phyloP scores from a whole-genome alignment of 2,888 invertebrate genomes.

The Thera britannica region DNA sequence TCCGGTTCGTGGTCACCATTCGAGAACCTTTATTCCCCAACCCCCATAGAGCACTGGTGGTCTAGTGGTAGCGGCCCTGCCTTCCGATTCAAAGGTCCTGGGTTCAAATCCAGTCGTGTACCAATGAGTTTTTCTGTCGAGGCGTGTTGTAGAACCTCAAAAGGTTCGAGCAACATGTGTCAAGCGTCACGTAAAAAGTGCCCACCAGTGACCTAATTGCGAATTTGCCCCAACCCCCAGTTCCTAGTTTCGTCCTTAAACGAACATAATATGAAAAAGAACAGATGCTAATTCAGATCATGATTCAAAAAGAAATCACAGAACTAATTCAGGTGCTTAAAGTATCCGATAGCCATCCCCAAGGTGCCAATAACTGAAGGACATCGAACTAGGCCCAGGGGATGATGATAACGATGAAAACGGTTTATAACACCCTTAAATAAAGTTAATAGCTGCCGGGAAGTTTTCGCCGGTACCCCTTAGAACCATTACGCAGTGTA shows the following conservation, averaged over 20 bases:
- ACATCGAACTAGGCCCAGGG: conserved; percentile 69
- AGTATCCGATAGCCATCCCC: conserved; percentile 41
- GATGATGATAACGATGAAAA: conserved; percentile 79
- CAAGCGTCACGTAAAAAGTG: too few species aligned
- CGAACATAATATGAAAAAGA: background rate
- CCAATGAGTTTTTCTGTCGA: too few species aligned
- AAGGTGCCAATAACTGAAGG: conserved; percentile 68
- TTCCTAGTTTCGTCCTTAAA: background rate
- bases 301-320: conserved; percentile 28
- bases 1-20: too few species aligned
- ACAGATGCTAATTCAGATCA: conserved; percentile 12
- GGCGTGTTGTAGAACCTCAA: too few species aligned
- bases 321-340: conserved; percentile 40
- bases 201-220: too few species aligned
- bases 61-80: too few species aligned
- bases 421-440: conserved; percentile 82
- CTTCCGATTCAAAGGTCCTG: too few species aligned
- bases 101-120: too few species aligned
- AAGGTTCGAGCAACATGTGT: too few species aligned
- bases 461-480: conserved; percentile 79
- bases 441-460: conserved; percentile 79
- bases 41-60: too few species aligned
- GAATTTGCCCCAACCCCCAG: too few species aligned
- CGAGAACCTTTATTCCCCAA: too few species aligned
- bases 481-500: conserved; percentile 76